Conservation (phyloP, 2,113 vertebrate genomes). For the Climacteris rufus region DNA sequence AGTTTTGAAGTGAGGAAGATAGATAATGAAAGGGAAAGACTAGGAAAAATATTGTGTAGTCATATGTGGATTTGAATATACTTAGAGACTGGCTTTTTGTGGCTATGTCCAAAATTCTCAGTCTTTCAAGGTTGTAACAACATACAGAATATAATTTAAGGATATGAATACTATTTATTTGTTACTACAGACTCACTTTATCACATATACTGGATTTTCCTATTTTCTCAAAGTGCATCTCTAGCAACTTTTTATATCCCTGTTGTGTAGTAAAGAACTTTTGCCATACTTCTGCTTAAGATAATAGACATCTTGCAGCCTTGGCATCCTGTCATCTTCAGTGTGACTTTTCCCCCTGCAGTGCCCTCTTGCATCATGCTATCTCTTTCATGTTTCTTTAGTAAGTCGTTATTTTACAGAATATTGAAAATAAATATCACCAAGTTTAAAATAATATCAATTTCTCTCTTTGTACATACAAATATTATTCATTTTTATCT, state of each 20-base stretch:
- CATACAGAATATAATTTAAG: background rate
- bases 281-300: background rate
- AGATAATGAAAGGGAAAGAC: background rate
- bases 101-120: background rate
- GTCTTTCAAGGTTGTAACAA: background rate
- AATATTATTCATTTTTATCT: background rate
- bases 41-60: background rate
- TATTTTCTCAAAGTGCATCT: background rate
- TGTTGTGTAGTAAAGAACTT: background rate
- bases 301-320: background rate
- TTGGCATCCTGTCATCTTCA: background rate
- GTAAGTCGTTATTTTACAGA: background rate
- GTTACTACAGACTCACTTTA: background rate
- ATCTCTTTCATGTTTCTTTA: background rate
- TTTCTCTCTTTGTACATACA: background rate
- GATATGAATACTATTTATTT: background rate
- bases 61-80: background rate
- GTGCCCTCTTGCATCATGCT: background rate
- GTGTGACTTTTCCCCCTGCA: background rate
- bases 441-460: fast-evolving
- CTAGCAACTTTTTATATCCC: background rate
- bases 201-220: background rate
- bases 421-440: background rate
- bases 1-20: background rate
- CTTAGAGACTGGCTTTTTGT: background rate